Evolutionary conservation across 2,888 invertebrate genomes (phyloP), one percentile per base, ranked within the genome.

Genomic region (Eupithecia dodoneata): DNA sequence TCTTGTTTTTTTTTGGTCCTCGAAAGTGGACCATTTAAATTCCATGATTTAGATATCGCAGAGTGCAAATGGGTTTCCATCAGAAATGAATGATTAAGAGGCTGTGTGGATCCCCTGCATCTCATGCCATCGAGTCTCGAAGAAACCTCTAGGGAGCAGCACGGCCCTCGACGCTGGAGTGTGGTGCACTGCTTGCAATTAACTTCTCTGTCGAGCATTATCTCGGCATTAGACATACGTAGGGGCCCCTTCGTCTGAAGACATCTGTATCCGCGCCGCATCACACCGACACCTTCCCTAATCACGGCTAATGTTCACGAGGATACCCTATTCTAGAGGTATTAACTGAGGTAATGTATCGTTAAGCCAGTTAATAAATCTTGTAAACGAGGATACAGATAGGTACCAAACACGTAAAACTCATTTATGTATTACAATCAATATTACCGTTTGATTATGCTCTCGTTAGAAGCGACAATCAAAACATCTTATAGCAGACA

Each of bases 51-150:
- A 90, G 87, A 85, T 87, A 88, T 87, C 87, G 86, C 86, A 89
- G 90, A 92, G 67, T n/a, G 41, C 42, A 44, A 42, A 42, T 92
- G 90, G 88, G 86, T 89, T 92, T 91, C 92, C 93, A 93, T 93
- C 93, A 92, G 87, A 85, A 92, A 89, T 93, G 88, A 94, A 94
- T 94, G 94, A 94, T 94, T 93, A 93, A 92, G 92, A 91, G 90
- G 87, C 87, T 82, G 87, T 84, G 84, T 83, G 72, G 77, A 71
- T 75, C 74, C 74, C 80, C 71, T 55, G 67, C 69, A 74, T 84
- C 83, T 83, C 84, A 79, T 81, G 81, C 81, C 59, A 73, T 63
- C 72, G 79, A 77, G 70, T 72, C 76, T 76, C 71, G 52, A 69
- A 71, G 84, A 79, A 82, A 80, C 86, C 91, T 87, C 88, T 79